Percentiles rank a stretch among this genome's conserved stretches.
These are phyloP conservation scores for Microtus montanus DNA, from an alignment of 2,113 vertebrate genomes.

Conservation along the genomic window DNA sequence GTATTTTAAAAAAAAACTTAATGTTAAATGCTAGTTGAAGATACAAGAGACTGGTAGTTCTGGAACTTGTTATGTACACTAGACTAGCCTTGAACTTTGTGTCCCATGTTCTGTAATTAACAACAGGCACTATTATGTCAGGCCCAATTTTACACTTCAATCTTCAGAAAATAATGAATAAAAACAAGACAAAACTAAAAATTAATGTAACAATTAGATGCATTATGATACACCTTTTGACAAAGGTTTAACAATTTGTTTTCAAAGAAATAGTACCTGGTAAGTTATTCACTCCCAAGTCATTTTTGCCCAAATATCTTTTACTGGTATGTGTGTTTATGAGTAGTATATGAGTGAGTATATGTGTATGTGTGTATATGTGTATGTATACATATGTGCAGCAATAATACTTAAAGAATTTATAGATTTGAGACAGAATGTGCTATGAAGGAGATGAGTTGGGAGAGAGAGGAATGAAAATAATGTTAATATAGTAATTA, in stretches of 20 bases:
- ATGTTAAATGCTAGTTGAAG: not conserved
- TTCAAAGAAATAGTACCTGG: too few relatives aligned
- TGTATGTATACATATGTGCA: too few relatives aligned
- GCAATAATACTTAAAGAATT: too few relatives aligned
- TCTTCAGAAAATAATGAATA: not conserved
- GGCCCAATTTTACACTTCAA: not conserved
- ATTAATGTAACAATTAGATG: not conserved
- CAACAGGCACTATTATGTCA: rapidly evolving
- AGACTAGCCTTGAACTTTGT: not conserved
- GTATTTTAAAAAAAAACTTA: not conserved
- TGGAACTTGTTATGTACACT: not conserved
- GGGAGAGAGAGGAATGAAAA: too few relatives aligned
- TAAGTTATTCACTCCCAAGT: too few relatives aligned
- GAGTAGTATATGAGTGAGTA: too few relatives aligned
- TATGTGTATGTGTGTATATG: too few relatives aligned
- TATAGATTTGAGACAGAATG: too few relatives aligned
- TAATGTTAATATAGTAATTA: too few relatives aligned
- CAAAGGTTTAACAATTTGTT: not conserved
- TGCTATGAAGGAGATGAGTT: too few relatives aligned
- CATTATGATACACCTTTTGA: not conserved
- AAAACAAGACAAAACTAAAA: not conserved
- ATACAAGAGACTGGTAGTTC: not conserved
- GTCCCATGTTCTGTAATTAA: not conserved
- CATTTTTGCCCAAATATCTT: too few relatives aligned
- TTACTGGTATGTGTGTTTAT: too few relatives aligned